Evolutionary conservation across 2,113 vertebrate species (phyloP).

Genomic region (Dicentrarchus labrax): DNA sequence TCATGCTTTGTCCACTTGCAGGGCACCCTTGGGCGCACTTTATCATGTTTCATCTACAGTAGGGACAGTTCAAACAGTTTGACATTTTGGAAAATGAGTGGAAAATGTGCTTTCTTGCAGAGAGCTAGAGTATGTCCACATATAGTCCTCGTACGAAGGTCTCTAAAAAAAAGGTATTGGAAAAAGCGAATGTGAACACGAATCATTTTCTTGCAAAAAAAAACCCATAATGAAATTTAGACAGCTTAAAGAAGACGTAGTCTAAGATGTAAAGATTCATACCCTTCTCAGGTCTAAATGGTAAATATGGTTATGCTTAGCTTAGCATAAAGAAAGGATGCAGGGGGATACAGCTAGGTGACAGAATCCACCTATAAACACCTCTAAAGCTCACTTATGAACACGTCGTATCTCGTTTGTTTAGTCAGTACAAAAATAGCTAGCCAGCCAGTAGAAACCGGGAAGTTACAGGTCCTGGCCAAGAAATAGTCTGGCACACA

Average conservation of each 20-base stretch:
- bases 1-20: too few species aligned
- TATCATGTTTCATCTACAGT: neutral
- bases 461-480: neutral
- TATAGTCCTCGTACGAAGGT: too few species aligned
- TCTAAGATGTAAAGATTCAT: neutral
- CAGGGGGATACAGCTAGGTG: neutral
- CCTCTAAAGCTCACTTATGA: neutral
- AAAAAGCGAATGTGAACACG: too few species aligned
- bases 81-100: neutral
- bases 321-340: neutral
- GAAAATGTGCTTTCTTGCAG: neutral
- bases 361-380: too few species aligned
- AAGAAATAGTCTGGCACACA: neutral
- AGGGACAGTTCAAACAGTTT: neutral
- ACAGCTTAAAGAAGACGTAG: too few species aligned
- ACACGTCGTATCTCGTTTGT: neutral
- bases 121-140: neutral
- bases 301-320: neutral
- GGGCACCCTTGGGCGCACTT: too few species aligned
- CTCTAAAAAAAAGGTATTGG: too few species aligned
- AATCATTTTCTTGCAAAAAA: too few species aligned
- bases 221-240: too few species aligned
- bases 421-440: neutral
- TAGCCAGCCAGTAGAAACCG: too few species aligned
- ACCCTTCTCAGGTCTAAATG: neutral